Base-by-base conservation (phyloP, 2,797 vertebrate species). In the Argya squamiceps region DNA sequence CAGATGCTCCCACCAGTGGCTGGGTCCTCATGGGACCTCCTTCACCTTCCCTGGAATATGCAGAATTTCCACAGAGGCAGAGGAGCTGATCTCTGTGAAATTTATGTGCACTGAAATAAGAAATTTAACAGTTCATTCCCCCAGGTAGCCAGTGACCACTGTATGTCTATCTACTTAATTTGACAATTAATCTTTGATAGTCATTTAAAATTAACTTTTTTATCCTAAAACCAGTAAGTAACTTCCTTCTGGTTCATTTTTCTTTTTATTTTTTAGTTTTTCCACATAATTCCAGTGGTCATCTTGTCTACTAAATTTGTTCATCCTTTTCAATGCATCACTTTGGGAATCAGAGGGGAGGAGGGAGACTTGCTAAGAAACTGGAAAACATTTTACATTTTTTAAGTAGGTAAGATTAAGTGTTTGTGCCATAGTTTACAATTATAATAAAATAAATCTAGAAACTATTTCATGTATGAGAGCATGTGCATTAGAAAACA, bases 1-100 rank as follows among this genome's bases (percentile, higher is more conserved):
- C 76, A 92, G 95, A 91, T 96, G 96, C 97, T 98, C 97, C 94
- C 95, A 98, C 97, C 97, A 97, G 97, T 78, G 65, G 67, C 80
- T 64, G 22, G 90, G 77, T 77, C 68, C 83, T 93, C 44, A 23
- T 83, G 95, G 79, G 84, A 83, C 34, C 65, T 97, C 93, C 47
- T 62, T 77, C 56, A 69, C 64, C 73, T 77, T 86, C 79, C 52
- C 52, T 30, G 43, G 55, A 93, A 94, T 5, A 95, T 16, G 24
- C 41, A 73, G 77, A 91, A 39, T 87, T 96, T 93, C 89, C 21
- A 14, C 83, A 93, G 62, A 94, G 85, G 84, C 27, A 91, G 1
- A 93, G 83, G 78, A 96, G 44, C 58, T 95, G 89, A 92, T 94
- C 84, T 95, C 74, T 90, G 90, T 74, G 29, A 65, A 93, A 95